These are phyloP conservation scores for Channa striata DNA, from an alignment of 2,797 vertebrate genomes.

Conservation along the genomic window DNA sequence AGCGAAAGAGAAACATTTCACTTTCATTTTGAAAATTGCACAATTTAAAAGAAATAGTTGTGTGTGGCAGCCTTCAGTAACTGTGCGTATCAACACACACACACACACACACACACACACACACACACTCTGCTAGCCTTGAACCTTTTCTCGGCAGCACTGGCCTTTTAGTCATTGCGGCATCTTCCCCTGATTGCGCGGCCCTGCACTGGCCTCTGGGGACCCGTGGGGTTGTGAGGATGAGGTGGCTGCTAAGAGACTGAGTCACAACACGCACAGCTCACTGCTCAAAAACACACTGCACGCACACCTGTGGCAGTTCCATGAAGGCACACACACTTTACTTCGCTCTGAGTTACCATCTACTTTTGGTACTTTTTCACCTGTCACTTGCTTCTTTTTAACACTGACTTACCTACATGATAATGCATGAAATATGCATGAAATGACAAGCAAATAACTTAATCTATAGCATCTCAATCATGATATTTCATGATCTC, in stretches of 20 bases:
- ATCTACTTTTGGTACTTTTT: background rate
- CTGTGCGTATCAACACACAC: no score
- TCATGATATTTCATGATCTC: no score
- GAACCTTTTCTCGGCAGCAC: constrained; percentile 46
- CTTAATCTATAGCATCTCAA: background rate
- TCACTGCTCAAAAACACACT: constrained; percentile 53
- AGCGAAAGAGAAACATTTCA: no score
- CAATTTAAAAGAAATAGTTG: no score
- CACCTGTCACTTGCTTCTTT: background rate
- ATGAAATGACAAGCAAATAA: background rate
- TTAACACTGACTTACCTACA: background rate
- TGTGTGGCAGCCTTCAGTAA: background rate
- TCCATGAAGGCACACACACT: constrained; percentile 50
- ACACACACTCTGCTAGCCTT: constrained; percentile 32
- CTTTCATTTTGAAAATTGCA: no score
- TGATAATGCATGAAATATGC: background rate
- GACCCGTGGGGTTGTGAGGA: constrained; percentile 64
- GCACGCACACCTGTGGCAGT: constrained; percentile 50
- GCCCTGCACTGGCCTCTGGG: constrained; percentile 48
- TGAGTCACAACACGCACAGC: constrained; percentile 74
- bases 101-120: constrained; percentile 19
- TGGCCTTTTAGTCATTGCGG: constrained; percentile 52
- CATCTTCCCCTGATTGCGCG: constrained; percentile 64
- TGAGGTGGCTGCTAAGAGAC: constrained; percentile 78
- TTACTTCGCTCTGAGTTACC: constrained; percentile 22